phyloP scores from a whole-genome alignment of 2,888 invertebrate genomes.

The Conops quadrifasciatus region DNA sequence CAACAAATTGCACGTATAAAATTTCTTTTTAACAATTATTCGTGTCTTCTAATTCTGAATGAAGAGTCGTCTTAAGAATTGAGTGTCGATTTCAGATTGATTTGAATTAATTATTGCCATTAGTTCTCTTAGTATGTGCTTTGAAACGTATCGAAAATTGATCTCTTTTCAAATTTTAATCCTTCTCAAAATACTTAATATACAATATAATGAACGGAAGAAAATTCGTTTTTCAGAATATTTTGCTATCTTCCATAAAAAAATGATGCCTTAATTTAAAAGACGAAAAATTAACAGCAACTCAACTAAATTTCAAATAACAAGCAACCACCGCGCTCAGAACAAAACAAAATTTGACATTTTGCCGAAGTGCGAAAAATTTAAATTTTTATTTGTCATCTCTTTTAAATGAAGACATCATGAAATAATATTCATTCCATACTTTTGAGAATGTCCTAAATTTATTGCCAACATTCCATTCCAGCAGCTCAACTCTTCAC shows the following conservation, averaged over 20 bases:
- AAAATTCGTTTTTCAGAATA: slow-evolving; percentile 7
- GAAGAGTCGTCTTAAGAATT: no score
- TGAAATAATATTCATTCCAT: not conserved
- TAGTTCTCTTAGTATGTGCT: not conserved
- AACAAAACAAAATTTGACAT: no score
- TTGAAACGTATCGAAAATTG: slow-evolving; percentile 25
- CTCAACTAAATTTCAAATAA: not conserved
- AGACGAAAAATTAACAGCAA: not conserved
- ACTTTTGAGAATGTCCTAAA: not conserved
- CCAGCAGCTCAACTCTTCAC: not conserved
- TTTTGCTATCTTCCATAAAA: not conserved
- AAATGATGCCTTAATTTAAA: slow-evolving; percentile 5
- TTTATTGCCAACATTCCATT: slow-evolving; percentile 1
- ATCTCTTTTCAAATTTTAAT: slow-evolving; percentile 19
- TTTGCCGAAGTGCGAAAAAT: no score
- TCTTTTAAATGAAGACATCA: no score
- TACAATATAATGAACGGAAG: slow-evolving; percentile 28
- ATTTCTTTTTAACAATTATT: no score
- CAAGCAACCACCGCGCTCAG: no score
- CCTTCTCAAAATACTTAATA: slow-evolving; percentile 13
- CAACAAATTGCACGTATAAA: no score
- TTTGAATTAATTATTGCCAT: not conserved
- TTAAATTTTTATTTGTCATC: not conserved
- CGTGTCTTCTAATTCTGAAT: no score
- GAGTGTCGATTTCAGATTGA: no score